phyloP scores from a whole-genome alignment of 1,140 invertebrate genomes.

The Agraylea sexmaculata region DNA sequence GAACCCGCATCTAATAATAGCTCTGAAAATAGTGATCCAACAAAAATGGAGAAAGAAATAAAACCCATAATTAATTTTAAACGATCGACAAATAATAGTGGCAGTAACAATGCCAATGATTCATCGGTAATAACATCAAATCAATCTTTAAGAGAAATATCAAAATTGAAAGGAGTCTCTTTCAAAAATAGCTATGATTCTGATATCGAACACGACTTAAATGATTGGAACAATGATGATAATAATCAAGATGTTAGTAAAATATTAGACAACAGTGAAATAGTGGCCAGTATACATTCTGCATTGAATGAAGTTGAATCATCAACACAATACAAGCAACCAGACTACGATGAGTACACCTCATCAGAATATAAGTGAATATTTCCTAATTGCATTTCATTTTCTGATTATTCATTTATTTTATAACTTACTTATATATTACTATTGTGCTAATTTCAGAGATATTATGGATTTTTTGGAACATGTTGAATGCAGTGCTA shows the following conservation, averaged over 20 bases:
- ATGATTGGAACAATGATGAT: neutral
- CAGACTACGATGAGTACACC: neutral
- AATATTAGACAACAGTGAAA: slow-evolving; percentile 1
- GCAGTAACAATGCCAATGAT: no score
- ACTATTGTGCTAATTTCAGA: slow-evolving; percentile 22
- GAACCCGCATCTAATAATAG: neutral
- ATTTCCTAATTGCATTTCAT: neutral
- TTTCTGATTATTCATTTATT: slow-evolving; percentile 3
- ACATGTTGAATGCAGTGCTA: slow-evolving; percentile 37
- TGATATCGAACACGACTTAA: neutral
- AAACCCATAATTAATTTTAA: slow-evolving; percentile 14
- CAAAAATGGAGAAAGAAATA: slow-evolving; percentile 8
- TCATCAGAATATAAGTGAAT: slow-evolving; percentile 19
- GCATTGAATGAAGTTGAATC: no score
- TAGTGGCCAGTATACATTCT: neutral
- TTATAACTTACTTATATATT: neutral
- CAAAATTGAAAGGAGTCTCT: neutral
- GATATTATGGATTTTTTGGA: slow-evolving; percentile 39
- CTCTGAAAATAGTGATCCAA: slow-evolving; percentile 5
- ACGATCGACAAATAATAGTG: no score
- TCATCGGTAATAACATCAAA: no score
- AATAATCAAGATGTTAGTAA: slow-evolving; percentile 2
- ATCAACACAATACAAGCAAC: no score
- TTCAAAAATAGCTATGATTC: neutral
- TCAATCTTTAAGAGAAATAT: neutral